Conservation (phyloP, 2,113 vertebrate genomes). For the Apteryx owenii region DNA sequence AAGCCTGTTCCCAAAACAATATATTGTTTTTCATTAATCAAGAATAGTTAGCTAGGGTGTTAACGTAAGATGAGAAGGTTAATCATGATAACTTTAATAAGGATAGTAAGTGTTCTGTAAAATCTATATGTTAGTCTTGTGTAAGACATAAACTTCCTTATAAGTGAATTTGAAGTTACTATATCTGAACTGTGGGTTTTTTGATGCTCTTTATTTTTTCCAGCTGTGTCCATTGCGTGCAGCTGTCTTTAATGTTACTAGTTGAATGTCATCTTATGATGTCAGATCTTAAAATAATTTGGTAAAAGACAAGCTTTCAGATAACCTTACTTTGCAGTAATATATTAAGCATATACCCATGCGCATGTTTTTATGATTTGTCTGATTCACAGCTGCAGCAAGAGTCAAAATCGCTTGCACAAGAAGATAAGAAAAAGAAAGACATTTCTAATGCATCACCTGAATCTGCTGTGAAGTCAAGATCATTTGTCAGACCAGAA, state of each 20-base stretch:
- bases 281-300: background rate
- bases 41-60: background rate
- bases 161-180: background rate
- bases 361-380: background rate
- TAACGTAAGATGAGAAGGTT: background rate
- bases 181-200: background rate
- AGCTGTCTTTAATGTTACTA: background rate
- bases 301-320: background rate
- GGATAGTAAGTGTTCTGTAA: background rate
- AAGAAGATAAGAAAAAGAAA: slow-evolving; percentile 25
- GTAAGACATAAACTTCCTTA: background rate
- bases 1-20: background rate
- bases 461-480: slow-evolving; percentile 1
- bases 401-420: background rate
- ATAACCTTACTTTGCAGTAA: background rate
- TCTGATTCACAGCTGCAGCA: slow-evolving; percentile 39
- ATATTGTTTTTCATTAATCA: background rate
- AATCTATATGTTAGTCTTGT: background rate
- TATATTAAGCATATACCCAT: background rate
- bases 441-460: background rate
- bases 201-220: background rate
- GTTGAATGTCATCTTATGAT: background rate
- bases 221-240: background rate
- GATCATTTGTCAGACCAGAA: background rate
- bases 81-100: background rate